phyloP scores from a whole-genome alignment of 2,888 invertebrate species.

The Julus scandinavius region DNA sequence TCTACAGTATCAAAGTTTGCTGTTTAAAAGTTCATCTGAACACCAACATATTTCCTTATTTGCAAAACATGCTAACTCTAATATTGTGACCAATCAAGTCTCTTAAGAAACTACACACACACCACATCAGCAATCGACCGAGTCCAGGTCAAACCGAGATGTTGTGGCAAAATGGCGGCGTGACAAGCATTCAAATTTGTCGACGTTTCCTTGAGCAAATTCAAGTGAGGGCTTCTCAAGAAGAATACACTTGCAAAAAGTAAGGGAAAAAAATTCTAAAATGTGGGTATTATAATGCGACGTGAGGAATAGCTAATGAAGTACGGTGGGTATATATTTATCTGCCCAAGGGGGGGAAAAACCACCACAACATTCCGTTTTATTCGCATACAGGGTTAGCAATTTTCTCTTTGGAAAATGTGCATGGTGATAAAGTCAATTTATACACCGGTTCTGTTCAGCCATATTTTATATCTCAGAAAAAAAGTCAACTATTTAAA shows the following conservation, averaged over 20 bases:
- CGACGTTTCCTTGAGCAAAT: neutral
- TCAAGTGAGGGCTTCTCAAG: neutral
- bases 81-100: neutral
- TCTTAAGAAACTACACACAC: neutral
- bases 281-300: conserved; percentile 20
- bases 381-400: neutral
- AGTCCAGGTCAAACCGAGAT: neutral
- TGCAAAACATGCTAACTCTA: neutral
- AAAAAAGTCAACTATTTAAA: conserved; percentile 21
- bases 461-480: conserved; percentile 2
- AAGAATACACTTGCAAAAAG: neutral
- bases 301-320: conserved; percentile 21
- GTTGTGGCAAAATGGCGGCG: neutral
- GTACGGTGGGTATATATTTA: neutral
- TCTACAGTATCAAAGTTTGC: no score
- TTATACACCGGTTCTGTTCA: neutral
- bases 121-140: neutral
- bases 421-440: conserved; percentile 2
- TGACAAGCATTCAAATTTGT: neutral
- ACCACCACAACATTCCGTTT: neutral
- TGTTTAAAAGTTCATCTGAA: no score
- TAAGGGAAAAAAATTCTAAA: neutral
- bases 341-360: neutral
- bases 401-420: neutral
- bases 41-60: neutral